phyloP scores from a whole-genome alignment of 2,888 invertebrate species.

The Sussaba pulchella region DNA sequence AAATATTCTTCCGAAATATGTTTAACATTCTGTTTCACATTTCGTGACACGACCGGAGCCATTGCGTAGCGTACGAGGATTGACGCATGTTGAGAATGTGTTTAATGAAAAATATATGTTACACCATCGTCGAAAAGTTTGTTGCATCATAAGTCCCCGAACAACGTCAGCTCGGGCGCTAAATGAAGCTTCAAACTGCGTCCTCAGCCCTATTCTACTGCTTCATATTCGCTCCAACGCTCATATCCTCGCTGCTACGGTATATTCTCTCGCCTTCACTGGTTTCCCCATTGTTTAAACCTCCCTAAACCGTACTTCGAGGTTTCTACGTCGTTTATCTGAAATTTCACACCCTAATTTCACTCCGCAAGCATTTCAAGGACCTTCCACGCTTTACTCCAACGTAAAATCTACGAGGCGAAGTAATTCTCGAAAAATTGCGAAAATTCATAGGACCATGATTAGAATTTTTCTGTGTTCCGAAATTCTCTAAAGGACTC shows the following conservation, averaged over 20 bases:
- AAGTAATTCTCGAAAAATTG: too few species aligned
- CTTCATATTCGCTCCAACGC: neutral
- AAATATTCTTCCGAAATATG: constrained; percentile 39
- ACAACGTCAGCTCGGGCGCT: neutral
- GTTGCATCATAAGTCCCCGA: neutral
- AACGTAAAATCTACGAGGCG: too few species aligned
- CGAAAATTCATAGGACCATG: too few species aligned
- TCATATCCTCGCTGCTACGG: neutral
- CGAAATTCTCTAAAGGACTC: too few species aligned
- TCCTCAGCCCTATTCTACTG: neutral
- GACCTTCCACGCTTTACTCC: too few species aligned
- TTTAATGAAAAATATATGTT: constrained; percentile 22
- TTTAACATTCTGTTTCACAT: constrained; percentile 45
- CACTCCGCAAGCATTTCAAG: too few species aligned
- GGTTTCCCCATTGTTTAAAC: neutral
- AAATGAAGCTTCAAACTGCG: constrained; percentile 2
- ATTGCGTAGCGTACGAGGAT: neutral
- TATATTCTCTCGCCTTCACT: neutral
- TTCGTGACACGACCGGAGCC: neutral
- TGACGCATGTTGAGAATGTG: neutral
- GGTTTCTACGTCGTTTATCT: neutral
- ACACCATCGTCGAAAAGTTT: constrained; percentile 1
- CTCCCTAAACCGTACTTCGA: neutral
- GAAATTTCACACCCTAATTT: neutral
- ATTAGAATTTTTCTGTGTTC: too few species aligned